Percentiles rank a stretch among this genome's conserved stretches.
These are phyloP conservation scores for Acridotheres tristis DNA, from an alignment of 2,797 vertebrate genomes.

Conservation along the genomic window DNA sequence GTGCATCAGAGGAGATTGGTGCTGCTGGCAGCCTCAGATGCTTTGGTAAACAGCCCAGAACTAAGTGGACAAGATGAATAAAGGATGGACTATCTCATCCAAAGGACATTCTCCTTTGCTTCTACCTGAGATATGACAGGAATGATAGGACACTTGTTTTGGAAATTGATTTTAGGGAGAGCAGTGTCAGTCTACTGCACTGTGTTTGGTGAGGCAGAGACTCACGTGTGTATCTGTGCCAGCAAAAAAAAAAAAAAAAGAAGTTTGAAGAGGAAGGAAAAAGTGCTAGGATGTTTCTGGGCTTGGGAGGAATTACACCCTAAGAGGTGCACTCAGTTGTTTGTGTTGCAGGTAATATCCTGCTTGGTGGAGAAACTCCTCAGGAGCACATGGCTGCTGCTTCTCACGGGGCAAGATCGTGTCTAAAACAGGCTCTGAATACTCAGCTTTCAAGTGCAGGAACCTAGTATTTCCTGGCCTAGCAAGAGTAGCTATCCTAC, in stretches of 20 bases:
- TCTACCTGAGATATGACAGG: neutral
- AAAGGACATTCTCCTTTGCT: neutral
- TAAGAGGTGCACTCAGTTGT: neutral
- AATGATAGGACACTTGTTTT: neutral
- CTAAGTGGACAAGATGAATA: neutral
- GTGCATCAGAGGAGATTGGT: neutral
- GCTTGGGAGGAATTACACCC: neutral
- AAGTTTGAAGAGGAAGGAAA: neutral
- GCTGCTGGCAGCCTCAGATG: neutral
- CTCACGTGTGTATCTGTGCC: neutral
- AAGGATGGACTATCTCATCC: neutral
- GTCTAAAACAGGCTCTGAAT: neutral
- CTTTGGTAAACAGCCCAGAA: neutral
- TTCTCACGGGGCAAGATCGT: neutral
- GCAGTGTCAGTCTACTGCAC: neutral
- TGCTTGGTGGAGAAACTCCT: neutral
- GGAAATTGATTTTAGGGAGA: neutral
- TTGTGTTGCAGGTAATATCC: neutral
- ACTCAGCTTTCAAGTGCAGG: neutral
- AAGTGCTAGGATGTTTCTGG: neutral
- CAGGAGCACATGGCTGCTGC: neutral
- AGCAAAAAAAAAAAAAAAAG: neutral
- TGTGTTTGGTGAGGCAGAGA: neutral
- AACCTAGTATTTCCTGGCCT: neutral
- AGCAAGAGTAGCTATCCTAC: neutral